Percentiles rank a stretch among this genome's conserved stretches.
These are phyloP conservation scores for Encarsia formosa DNA, from an alignment of 2,888 invertebrate species.

Conservation along the genomic window DNA sequence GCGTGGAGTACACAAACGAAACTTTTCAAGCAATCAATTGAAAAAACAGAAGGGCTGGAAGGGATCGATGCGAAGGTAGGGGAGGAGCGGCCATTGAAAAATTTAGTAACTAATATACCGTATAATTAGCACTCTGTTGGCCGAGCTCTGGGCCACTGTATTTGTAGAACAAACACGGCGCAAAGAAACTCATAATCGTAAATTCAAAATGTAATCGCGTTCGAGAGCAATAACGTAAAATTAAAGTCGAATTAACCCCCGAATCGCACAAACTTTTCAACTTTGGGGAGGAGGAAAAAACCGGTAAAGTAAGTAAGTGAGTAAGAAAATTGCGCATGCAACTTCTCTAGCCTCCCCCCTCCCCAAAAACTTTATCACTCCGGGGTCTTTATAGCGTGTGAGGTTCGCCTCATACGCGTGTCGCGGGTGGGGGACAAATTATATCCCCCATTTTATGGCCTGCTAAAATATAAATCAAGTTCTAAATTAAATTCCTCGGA, in stretches of 20 bases:
- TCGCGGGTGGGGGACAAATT: conserved; percentile 49
- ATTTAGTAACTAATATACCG: no score
- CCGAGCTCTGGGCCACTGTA: no score
- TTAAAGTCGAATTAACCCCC: conserved; percentile 25
- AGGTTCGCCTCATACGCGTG: conserved; percentile 45
- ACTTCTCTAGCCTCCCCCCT: neutral
- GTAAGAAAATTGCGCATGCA: neutral
- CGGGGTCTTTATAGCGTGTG: no score
- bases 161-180: neutral
- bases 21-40: no score
- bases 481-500: conserved; percentile 50
- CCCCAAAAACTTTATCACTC: no score
- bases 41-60: no score
- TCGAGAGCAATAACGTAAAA: conserved; percentile 17
- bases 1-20: no score
- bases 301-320: no score
- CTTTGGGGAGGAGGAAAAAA: no score
- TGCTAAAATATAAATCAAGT: conserved; percentile 51
- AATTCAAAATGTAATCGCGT: conserved; percentile 21
- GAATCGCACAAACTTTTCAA: conserved; percentile 11
- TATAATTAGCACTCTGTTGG: no score
- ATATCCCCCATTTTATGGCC: conserved; percentile 49
- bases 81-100: no score
- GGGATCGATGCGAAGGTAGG: no score
- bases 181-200: conserved; percentile 18